Evolutionary conservation across 2,797 vertebrate species (phyloP), one percentile per base, ranked within the genome.

Genomic region (Poecilia wingei): DNA sequence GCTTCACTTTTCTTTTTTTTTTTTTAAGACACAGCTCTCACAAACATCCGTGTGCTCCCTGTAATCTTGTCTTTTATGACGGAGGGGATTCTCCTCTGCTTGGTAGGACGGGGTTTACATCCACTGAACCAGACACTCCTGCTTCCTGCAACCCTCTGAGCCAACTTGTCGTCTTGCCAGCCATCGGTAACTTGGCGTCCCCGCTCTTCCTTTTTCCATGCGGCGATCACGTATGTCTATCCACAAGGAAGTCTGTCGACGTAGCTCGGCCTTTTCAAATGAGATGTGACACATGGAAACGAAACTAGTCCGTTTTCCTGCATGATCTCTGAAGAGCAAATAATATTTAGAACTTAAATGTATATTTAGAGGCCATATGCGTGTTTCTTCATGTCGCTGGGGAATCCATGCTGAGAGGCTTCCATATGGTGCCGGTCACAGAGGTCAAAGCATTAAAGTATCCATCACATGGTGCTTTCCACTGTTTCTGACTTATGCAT

Each of bases 191-290:
- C 88, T 92, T 95, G 93, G 92, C 92, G 77, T 76, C 72, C 47
- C 3, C 72, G 74, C 80, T 70, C 90, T 89, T 91, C 89, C 90
- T 90, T 92, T 70, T 91, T 90, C 92, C 94, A 92, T 94, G 93
- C 59, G 91, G 93, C n/a, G 94, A 89, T 88, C 92, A 92, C 91
- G 92, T 92, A 92, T 95, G 92, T 89, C 90, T 83, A 33, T 87
- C 84, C 86, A 82, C 87, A 81, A 87, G 86, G 76, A 91, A 87
- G 92, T 93, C 90, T 93, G 90, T 86, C 79, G 25, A 73, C 84
- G 73, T 77, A 79, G 85, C 76, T 72, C 77, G 74, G 79, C 76
- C 84, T 88, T 88, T 84, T 77, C 72, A 79, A 86, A 83, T 74
- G 79, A 77, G 82, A 84, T 82, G 64, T 82, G 77, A 88, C 85